Base-by-base conservation (phyloP, 2,888 invertebrate species). In the Metellina segmentata region DNA sequence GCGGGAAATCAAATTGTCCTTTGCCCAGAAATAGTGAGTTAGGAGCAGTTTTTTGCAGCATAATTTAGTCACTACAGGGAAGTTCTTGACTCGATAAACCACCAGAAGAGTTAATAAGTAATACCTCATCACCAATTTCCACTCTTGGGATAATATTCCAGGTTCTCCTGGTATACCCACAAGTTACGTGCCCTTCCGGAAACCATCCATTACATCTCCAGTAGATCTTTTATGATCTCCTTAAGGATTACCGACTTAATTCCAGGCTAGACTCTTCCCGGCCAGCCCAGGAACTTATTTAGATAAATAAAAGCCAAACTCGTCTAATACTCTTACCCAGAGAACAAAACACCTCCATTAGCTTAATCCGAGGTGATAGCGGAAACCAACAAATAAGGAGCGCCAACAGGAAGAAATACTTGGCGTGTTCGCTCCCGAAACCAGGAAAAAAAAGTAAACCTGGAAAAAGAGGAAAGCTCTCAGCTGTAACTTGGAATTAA, bases 261-360 rank as follows among this genome's bases (percentile, higher is more conserved):
- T 61, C 61, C 61, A 61, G 61, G 16, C 61, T 61, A 61, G 61
- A 61, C 34, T 34, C 34, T 61, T 61, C 61, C 61, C 11, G 34
- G 34, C 34, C 34, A 4, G 34, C 82, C 83, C 34, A 61, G 48
- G 83, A 85, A 52, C 83, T 85, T 51, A 16, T 75, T 51, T 61
- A 74, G 83, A 85, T 52, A 83, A 85, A 85, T 74, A 72, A 74
- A 82, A 85, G 52, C 61, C 34, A 85, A 85, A 85, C 34, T 85
- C 85, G 69, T 51, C 69, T 77, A 85, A 85, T 85, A 75, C 77
- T 77, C 77, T 69, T 49, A 48, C 70, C n/a, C 20, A 8, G 20
- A 20, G 70, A 85, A 85, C 77, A 70, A 85, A 85, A 85, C 85
- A 77, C 48, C 69, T 85, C 85, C 77, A 85, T 85, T 85, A 85